A percentile compares a stretch with the other conserved stretches of the same genome.
These are phyloP conservation scores for Microtus oregoni DNA, from an alignment of 2,113 vertebrate genomes.

Conservation along the genomic window DNA sequence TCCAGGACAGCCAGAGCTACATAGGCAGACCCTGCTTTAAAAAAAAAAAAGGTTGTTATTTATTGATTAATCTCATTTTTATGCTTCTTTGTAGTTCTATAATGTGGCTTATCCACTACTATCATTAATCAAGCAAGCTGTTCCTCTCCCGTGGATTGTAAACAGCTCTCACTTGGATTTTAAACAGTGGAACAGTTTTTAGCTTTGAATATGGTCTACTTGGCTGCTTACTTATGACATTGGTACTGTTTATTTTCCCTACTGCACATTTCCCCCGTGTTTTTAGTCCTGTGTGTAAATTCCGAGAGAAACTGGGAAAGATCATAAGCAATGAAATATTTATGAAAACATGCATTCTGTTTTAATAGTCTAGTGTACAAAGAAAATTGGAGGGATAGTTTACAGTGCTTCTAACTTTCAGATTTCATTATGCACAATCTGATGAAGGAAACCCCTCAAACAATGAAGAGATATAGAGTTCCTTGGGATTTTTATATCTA, in stretches of 20 bases:
- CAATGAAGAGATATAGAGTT: background rate
- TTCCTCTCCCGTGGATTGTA: background rate
- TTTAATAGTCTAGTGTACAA: conserved; percentile 32
- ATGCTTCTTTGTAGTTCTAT: background rate
- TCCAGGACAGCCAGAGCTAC: background rate
- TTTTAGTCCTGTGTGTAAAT: conserved; percentile 15
- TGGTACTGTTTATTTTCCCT: background rate
- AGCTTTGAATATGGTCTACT: conserved; percentile 35
- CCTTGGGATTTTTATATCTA: background rate
- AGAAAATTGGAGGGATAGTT: background rate
- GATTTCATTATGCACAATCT: conserved; percentile 8
- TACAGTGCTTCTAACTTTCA: background rate
- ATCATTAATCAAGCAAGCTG: background rate
- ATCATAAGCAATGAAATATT: conserved; percentile 20
- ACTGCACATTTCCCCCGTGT: background rate
- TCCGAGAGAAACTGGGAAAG: background rate
- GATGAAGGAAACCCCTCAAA: background rate
- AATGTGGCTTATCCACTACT: background rate
- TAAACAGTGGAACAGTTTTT: conserved; percentile 8
- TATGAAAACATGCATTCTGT: background rate
- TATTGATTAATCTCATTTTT: background rate
- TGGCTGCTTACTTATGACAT: conserved; percentile 7
- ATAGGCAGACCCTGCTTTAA: background rate
- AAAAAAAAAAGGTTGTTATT: background rate
- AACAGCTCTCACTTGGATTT: conserved; percentile 1